Percentiles rank a stretch among this genome's conserved stretches.
Conservation (phyloP, 1,140 invertebrate genomes). For the Bombus waltoni region DNA sequence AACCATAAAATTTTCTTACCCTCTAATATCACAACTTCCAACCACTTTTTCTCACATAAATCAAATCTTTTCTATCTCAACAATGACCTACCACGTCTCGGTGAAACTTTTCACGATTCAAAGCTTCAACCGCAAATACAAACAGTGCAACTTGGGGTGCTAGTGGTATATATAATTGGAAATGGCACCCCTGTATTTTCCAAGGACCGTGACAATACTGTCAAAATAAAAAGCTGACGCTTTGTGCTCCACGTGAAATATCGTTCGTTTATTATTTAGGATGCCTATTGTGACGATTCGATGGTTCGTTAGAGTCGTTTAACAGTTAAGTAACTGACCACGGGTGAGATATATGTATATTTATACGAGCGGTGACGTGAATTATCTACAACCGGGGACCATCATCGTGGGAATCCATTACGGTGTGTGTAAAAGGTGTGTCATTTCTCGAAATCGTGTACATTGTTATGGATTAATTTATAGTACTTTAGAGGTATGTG, state of each 20-base stretch:
- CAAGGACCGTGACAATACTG: conserved; percentile 26
- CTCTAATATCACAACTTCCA: background rate
- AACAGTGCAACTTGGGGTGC: background rate
- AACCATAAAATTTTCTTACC: background rate
- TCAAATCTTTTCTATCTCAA: background rate
- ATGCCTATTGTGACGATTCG: conserved; percentile 52
- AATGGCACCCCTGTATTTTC: conserved; percentile 31
- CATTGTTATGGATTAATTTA: conserved; percentile 22
- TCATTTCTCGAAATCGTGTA: background rate
- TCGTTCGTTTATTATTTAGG: conserved; percentile 41
- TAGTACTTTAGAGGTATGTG: background rate
- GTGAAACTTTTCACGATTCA: background rate
- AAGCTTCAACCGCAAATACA: background rate
- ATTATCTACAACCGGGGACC: conserved; percentile 19
- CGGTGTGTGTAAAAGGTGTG: conserved; percentile 1
- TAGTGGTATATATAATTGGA: conserved; percentile 5
- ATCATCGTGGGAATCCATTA: conserved; percentile 38
- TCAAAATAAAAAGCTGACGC: conserved; percentile 55
- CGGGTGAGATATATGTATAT: conserved; percentile 17
- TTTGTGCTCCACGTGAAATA: conserved; percentile 61
- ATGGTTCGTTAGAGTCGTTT: conserved; percentile 60
- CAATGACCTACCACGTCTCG: background rate
- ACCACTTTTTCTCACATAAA: background rate
- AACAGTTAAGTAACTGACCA: conserved; percentile 31
- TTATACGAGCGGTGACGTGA: conserved; percentile 20